phyloP scores from a whole-genome alignment of 2,797 vertebrate genomes.

The Cryptoblepharus egeriae region DNA sequence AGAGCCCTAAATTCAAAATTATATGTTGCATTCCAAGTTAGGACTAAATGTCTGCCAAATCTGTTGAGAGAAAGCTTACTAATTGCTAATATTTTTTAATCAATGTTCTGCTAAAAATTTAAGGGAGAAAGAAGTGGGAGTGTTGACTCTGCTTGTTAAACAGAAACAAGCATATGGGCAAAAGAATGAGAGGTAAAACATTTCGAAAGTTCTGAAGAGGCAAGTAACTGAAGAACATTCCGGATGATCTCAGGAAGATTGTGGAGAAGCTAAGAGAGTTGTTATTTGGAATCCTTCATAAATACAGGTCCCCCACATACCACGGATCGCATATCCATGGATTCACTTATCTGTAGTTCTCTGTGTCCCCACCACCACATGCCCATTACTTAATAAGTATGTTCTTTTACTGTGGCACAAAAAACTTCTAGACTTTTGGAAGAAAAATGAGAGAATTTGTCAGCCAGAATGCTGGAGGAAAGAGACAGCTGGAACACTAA shows the following conservation, averaged over 20 bases:
- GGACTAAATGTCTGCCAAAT: neutral
- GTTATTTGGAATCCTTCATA: neutral
- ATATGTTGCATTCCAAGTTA: neutral
- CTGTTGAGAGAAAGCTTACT: neutral
- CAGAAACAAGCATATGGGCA: neutral
- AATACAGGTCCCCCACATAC: no score
- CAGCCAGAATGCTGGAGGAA: no score
- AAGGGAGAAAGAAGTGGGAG: neutral
- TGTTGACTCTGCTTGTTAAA: neutral
- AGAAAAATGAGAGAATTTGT: no score
- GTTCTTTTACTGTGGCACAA: no score
- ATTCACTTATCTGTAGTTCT: no score
- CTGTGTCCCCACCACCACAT: no score
- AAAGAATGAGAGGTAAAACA: neutral
- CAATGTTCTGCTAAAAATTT: slow-evolving; percentile 6
- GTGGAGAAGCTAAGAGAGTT: neutral
- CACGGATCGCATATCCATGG: no score
- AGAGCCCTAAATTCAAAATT: slow-evolving; percentile 3
- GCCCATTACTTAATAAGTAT: no score
- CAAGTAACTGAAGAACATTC: neutral
- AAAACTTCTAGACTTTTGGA: no score
- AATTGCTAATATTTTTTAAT: neutral
- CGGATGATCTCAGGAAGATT: neutral
- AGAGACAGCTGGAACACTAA: no score
- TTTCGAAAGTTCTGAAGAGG: neutral